A percentile compares a stretch with the other conserved stretches of the same genome.
These are phyloP conservation scores for Pseudois nayaur DNA, from an alignment of 2,113 vertebrate genomes.

Conservation along the genomic window DNA sequence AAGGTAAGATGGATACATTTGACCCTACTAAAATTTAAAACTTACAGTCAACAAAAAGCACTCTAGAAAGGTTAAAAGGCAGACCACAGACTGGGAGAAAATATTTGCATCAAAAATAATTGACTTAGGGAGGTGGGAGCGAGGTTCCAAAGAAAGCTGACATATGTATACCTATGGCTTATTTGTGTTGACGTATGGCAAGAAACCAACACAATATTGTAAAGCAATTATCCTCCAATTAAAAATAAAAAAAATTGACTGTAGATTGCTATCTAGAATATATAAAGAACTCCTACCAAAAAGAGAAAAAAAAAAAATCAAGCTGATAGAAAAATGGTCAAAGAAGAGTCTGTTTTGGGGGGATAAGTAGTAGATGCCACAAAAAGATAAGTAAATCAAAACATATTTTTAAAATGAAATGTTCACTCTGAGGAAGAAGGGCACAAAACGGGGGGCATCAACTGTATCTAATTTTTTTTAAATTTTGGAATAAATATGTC, in stretches of 20 bases:
- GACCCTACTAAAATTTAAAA: background rate
- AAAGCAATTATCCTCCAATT: background rate
- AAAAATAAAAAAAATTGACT: background rate
- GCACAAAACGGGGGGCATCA: background rate
- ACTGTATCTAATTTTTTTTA: background rate
- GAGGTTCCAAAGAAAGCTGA: background rate
- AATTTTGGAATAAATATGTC: background rate
- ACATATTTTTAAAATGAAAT: slow-evolving; percentile 3
- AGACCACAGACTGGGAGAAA: background rate
- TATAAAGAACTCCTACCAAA: background rate
- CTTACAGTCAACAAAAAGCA: background rate
- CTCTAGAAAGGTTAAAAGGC: background rate
- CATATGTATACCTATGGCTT: background rate
- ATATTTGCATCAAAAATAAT: background rate
- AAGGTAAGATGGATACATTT: background rate
- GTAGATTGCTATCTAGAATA: background rate
- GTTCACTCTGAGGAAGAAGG: background rate
- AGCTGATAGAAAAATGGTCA: background rate
- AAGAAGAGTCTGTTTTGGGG: background rate
- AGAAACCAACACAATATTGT: background rate
- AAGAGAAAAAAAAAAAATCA: background rate
- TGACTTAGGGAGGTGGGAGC: background rate
- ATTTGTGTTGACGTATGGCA: background rate
- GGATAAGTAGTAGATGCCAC: background rate
- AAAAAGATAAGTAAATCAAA: background rate